Evolutionary conservation across 2,113 vertebrate genomes (phyloP), one percentile per base, ranked within the genome.

Genomic region (Piprites chloris): DNA sequence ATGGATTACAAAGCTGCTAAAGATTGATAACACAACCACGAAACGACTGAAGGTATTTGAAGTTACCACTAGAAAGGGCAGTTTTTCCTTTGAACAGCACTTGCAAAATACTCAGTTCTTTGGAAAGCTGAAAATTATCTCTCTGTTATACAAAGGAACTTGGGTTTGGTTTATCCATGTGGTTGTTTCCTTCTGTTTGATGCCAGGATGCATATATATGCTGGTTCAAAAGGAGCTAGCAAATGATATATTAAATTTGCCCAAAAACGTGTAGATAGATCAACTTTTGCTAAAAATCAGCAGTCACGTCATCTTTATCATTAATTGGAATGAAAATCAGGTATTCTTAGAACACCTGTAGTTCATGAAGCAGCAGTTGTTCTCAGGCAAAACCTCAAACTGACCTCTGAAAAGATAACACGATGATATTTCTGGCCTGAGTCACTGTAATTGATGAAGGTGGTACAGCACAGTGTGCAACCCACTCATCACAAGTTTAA

Each of bases 1-100:
- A 14, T 35, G 78, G 75, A 85, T 97, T 95, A 75, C 58, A 87
- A 53, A 90, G 67, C 74, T 96, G 93, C 35, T 95, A 12, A 59
- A 65, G 59, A 63, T 72, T 80, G 95, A 86, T 95, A 95, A 87
- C 62, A 33, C 14, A 85, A 84, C 22, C 47, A 71, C 37, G 44
- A 72, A 74, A 59, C 0, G 2, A 15, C 65, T 78, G 52, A 63
- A 63, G 26, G n/a, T 82, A 59, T 81, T 94, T 91, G 39, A 89
- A 81, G 55, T 69, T 78, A 76, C 76, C 85, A 76, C 87, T 93
- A 49, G 83, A 91, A 96, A 96, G 41, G 78, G 58, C 62, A 80
- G 14, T 26, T 90, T 26, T 93, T 58, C n/a, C 46, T 61, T 84
- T 77, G 55, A 81, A 66, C 33, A 87, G 69, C 69, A 76, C 53